Conservation (phyloP, 2,797 vertebrate species). For the Cygnus olor region DNA sequence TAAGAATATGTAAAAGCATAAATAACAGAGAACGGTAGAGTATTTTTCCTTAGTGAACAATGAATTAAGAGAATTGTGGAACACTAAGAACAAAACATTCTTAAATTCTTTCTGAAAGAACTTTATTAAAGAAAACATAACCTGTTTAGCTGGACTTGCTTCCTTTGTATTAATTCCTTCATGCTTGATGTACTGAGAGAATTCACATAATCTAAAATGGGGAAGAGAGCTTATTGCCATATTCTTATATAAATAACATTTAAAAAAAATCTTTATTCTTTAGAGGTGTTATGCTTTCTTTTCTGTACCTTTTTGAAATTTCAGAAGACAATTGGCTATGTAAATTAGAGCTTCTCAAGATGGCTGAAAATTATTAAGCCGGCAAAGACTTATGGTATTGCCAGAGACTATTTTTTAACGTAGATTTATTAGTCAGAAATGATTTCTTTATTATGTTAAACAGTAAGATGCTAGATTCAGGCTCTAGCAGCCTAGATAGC, state of each 20-base stretch:
- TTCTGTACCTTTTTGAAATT: neutral
- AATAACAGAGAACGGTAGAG: neutral
- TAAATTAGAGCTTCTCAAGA: neutral
- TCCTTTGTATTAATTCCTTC: neutral
- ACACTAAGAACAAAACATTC: neutral
- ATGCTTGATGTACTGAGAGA: neutral
- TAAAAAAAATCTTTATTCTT: neutral
- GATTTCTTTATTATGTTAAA: neutral
- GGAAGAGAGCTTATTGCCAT: neutral
- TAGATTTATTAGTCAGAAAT: neutral
- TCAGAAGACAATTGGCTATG: neutral
- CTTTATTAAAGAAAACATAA: neutral
- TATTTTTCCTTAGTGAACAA: neutral
- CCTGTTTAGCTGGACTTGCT: neutral
- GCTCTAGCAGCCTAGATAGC: neutral
- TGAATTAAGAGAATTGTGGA: neutral
- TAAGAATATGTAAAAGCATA: neutral
- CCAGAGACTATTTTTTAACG: neutral
- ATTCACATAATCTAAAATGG: neutral
- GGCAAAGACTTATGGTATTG: neutral
- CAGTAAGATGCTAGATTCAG: neutral
- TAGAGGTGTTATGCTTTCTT: neutral
- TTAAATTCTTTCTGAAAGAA: neutral
- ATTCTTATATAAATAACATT: neutral
- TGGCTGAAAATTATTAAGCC: neutral